Conservation (phyloP, 2,888 invertebrate genomes). For the Encarsia formosa region DNA sequence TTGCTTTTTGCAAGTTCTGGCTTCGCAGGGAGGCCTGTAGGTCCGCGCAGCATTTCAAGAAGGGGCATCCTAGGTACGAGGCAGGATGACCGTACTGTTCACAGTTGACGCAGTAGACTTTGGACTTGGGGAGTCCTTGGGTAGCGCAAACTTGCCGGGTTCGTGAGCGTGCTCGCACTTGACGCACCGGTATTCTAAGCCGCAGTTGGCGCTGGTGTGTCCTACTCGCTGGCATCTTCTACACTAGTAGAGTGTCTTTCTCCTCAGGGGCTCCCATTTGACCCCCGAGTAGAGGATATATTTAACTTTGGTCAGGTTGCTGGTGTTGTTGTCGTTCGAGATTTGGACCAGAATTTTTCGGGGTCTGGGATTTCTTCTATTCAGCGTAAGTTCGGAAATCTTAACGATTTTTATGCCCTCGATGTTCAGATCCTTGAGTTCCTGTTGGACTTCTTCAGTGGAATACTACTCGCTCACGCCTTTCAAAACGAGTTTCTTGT, state of each 20-base stretch:
- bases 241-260: slow-evolving; percentile 12
- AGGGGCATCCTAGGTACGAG: slow-evolving; percentile 14
- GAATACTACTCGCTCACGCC: slow-evolving; percentile 10
- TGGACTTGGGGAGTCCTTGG: background rate
- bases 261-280: slow-evolving; percentile 9
- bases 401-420: slow-evolving; percentile 14
- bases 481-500: slow-evolving; percentile 16
- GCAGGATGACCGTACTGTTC: slow-evolving; percentile 6
- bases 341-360: slow-evolving; percentile 15
- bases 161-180: slow-evolving; percentile 6
- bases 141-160: background rate
- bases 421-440: background rate
- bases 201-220: slow-evolving; percentile 10
- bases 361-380: background rate
- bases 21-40: too few relatives aligned
- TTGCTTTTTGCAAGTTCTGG: too few relatives aligned
- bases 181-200: slow-evolving; percentile 5
- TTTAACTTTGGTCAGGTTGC: slow-evolving; percentile 1
- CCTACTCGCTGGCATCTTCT: slow-evolving; percentile 14
- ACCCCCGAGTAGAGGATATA: slow-evolving; percentile 9
- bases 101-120: slow-evolving; percentile 12
- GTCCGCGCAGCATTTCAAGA: background rate
- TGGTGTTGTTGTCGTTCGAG: background rate
- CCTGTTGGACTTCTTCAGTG: slow-evolving; percentile 9
- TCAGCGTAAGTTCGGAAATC: slow-evolving; percentile 8